phyloP scores from a whole-genome alignment of 2,888 invertebrate genomes.

The Margaritifera margaritifera region DNA sequence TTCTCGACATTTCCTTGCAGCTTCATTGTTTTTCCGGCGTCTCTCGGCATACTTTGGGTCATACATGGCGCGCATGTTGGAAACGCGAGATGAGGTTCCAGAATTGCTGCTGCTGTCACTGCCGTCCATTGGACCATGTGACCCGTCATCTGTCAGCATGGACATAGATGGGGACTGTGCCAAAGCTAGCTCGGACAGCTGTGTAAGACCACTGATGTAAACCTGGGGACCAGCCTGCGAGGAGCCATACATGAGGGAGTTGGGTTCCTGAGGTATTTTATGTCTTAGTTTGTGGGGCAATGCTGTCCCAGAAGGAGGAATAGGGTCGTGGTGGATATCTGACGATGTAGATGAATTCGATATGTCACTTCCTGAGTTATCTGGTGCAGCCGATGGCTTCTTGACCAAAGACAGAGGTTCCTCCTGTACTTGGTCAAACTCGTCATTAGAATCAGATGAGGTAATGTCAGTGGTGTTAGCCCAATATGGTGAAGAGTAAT shows the following conservation, averaged over 20 bases:
- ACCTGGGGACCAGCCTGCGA: slow-evolving; percentile 23
- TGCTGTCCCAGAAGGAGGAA: slow-evolving; percentile 43
- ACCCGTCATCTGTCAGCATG: slow-evolving; percentile 21
- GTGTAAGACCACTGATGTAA: slow-evolving; percentile 59
- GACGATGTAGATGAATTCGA: slow-evolving; percentile 47
- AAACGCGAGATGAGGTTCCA: slow-evolving; percentile 23
- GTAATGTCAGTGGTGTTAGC: slow-evolving; percentile 29
- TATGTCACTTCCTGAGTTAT: slow-evolving; percentile 41
- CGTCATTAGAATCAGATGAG: slow-evolving; percentile 35
- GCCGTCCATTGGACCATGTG: slow-evolving; percentile 14
- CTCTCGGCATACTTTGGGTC: slow-evolving; percentile 72
- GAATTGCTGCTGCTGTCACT: slow-evolving; percentile 6
- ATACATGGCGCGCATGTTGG: slow-evolving; percentile 39
- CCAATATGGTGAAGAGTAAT: slow-evolving; percentile 22
- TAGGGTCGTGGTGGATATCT: slow-evolving; percentile 25
- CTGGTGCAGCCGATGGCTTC: slow-evolving; percentile 35
- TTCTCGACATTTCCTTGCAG: slow-evolving; percentile 74
- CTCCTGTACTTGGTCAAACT: slow-evolving; percentile 40
- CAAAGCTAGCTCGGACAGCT: slow-evolving; percentile 62
- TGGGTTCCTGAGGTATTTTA: slow-evolving; percentile 44
- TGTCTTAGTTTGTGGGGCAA: slow-evolving; percentile 63
- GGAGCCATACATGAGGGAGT: slow-evolving; percentile 16
- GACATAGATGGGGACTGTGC: slow-evolving; percentile 51
- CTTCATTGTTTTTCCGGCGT: slow-evolving; percentile 74
- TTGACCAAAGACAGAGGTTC: slow-evolving; percentile 48